phyloP scores from a whole-genome alignment of 1,140 invertebrate genomes.

The Hermetia illucens region DNA sequence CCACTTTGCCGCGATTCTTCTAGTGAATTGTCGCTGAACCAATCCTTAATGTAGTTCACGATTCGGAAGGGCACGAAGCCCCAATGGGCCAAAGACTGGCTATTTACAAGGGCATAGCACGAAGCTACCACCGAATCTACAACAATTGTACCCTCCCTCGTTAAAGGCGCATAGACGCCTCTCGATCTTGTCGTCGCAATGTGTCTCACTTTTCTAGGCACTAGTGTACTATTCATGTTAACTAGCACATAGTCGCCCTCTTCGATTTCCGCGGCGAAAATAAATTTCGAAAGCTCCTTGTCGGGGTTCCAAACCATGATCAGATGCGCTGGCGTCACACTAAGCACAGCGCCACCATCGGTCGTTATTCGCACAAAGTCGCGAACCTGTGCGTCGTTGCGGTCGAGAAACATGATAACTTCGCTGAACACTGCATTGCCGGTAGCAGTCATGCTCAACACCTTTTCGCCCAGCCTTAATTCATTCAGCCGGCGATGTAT shows the following conservation, averaged over 20 bases:
- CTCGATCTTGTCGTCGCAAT: slow-evolving; percentile 38
- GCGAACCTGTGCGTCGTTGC: slow-evolving; percentile 46
- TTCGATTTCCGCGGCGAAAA: slow-evolving; percentile 44
- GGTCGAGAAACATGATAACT: slow-evolving; percentile 82
- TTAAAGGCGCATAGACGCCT: slow-evolving; percentile 86
- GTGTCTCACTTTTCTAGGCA: slow-evolving; percentile 45
- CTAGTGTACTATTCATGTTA: slow-evolving; percentile 32
- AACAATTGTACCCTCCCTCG: slow-evolving; percentile 70
- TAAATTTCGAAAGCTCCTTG: slow-evolving; percentile 24
- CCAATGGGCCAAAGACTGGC: slow-evolving; percentile 70
- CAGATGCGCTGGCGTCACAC: slow-evolving; percentile 75
- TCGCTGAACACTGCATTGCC: slow-evolving; percentile 64
- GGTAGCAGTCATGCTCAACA: slow-evolving; percentile 56
- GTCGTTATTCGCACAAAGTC: slow-evolving; percentile 60
- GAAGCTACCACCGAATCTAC: slow-evolving; percentile 84
- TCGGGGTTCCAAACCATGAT: slow-evolving; percentile 35
- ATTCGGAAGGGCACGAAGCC: slow-evolving; percentile 66
- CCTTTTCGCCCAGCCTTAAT: slow-evolving; percentile 60
- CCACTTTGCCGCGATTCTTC: slow-evolving; percentile 33
- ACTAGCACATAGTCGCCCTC: slow-evolving; percentile 35
- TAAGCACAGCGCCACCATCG: slow-evolving; percentile 50
- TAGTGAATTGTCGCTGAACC: slow-evolving; percentile 11
- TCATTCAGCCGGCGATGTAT: slow-evolving; percentile 45
- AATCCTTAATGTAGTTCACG: slow-evolving; percentile 32
- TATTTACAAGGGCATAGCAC: slow-evolving; percentile 84